Evolutionary conservation across 2,113 vertebrate species (phyloP), one percentile per base, ranked within the genome.

Genomic region (Pionites leucogaster): DNA sequence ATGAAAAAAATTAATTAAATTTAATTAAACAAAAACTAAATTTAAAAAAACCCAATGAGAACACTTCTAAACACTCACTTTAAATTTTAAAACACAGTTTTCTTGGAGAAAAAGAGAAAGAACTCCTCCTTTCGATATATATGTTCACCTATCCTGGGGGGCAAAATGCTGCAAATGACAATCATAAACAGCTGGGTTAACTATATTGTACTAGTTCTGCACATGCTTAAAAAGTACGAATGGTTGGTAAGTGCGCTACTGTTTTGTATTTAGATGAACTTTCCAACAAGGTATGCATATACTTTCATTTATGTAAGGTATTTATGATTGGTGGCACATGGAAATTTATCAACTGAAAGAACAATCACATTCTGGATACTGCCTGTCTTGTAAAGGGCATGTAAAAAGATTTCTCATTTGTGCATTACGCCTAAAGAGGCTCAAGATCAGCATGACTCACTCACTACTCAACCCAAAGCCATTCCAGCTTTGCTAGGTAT

Each of bases 401-500:
- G 17, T 10, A 42, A 67, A 85, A 62, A 67, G 33, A 65, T 17
- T 82, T 67, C 57, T 82, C 24, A 2, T 82, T 68, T 63, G 31
- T 44, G 22, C 2, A 1, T 74, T 85, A 7, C 13, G 88, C 33
- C 37, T 57, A 81, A 42, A 84, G 84, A 80, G 29, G 71, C 46
- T 77, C 41, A 70, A 63, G 47, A 75, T 28, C 69, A 91, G 60
- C 82, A 44, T 55, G 82, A 95, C 92, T 79, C 52, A 53, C 9
- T 19, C 23, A 44, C 87, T 90, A 71, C 15, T 80, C 72, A 53
- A 90, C 82, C 19, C 20, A 44, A 69, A 90, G 90, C 68, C 82
- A 78, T 42, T 86, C 50, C 90, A 90, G 82, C 79, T 88, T 86
- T 83, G 90, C 60, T 75, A 83, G 76, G 37, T 88, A 96, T 86